Percentiles rank a stretch among this genome's conserved stretches.
Evolutionary conservation across 2,888 invertebrate species (phyloP).

Genomic region (Dasysyrphus tricinctus): DNA sequence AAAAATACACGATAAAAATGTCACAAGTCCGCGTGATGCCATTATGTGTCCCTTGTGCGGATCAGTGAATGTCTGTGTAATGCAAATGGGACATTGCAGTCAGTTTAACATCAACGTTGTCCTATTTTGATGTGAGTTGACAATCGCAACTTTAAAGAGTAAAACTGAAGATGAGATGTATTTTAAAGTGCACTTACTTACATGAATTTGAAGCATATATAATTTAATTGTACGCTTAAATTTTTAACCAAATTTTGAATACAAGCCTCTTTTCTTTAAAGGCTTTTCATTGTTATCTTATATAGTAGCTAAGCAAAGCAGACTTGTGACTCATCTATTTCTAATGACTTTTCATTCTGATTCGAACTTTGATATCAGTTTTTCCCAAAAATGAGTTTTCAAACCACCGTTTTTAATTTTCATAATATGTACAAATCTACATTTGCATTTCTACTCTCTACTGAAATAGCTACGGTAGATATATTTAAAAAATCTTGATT

Average conservation of each 20-base stretch:
- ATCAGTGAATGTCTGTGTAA: conserved; percentile 55
- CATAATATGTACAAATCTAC: no score
- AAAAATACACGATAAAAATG: conserved; percentile 32
- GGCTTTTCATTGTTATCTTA: no score
- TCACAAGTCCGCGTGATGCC: conserved; percentile 37
- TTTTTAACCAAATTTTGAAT: not conserved
- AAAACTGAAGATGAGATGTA: conserved; percentile 2
- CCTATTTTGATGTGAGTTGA: conserved; percentile 20
- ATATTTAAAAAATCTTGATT: no score
- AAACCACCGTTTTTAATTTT: no score
- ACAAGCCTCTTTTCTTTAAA: no score
- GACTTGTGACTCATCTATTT: no score
- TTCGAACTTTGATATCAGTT: no score
- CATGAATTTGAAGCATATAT: not conserved
- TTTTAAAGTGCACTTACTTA: not conserved
- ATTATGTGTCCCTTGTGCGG: conserved; percentile 49
- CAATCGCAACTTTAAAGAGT: conserved; percentile 21
- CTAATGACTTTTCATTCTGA: no score
- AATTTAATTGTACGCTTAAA: not conserved
- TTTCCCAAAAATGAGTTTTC: no score
- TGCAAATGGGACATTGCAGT: conserved; percentile 54
- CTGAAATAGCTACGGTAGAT: no score
- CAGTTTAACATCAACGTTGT: conserved; percentile 29
- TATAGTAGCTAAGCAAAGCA: no score
- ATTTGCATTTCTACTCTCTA: no score